phyloP scores from a whole-genome alignment of 1,140 invertebrate genomes.

The Varroa destructor region DNA sequence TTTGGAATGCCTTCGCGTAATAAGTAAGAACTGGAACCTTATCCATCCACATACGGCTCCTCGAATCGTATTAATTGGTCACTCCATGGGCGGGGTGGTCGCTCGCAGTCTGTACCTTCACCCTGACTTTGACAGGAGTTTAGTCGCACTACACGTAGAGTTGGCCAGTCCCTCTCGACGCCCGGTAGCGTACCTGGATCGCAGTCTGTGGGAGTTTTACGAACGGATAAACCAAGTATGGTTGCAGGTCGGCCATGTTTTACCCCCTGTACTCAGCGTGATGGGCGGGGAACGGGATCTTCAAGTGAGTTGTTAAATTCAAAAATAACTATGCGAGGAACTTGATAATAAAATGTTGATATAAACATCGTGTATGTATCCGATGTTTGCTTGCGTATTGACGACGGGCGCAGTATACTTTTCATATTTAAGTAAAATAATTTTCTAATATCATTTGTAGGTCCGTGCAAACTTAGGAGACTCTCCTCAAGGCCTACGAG shows the following conservation, averaged over 20 bases:
- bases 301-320: neutral
- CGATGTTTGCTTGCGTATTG: too few species aligned
- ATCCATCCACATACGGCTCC: neutral
- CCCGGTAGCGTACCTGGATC: conserved; percentile 12
- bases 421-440: too few species aligned
- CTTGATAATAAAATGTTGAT: too few species aligned
- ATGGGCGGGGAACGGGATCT: conserved; percentile 17
- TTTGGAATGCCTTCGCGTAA: neutral
- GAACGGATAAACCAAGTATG: neutral
- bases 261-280: conserved; percentile 8
- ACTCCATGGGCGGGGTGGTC: conserved; percentile 13
- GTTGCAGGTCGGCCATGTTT: conserved; percentile 15
- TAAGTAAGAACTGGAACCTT: neutral
- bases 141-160: conserved; percentile 12
- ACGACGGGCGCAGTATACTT: too few species aligned
- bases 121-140: neutral
- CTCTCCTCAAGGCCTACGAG: conserved; percentile 4
- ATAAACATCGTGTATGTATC: too few species aligned
- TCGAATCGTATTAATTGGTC: neutral
- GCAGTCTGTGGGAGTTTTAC: conserved; percentile 19
- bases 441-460: neutral
- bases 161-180: neutral
- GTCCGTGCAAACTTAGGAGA: conserved; percentile 2
- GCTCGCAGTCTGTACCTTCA: conserved; percentile 10
- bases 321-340: neutral